These are phyloP conservation scores for Emydura subglobosa DNA, from an alignment of 2,113 vertebrate species.

Conservation along the genomic window DNA sequence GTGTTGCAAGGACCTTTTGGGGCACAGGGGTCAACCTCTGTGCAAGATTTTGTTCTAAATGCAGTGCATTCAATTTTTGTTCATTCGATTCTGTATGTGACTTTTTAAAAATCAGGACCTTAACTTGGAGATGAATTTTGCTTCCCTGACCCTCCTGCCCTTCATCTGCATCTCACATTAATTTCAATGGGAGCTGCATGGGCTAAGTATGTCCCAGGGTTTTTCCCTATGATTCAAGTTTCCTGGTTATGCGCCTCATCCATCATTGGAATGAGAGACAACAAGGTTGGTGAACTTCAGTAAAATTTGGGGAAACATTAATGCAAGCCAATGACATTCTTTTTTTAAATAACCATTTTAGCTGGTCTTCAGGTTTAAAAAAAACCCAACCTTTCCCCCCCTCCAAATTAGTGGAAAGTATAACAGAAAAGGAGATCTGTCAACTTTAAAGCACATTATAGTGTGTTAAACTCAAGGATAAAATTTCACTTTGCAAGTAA, in stretches of 20 bases:
- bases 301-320: neutral
- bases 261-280: neutral
- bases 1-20: no score
- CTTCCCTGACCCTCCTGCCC: no score
- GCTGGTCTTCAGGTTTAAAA: neutral
- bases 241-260: neutral
- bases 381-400: fast-evolving
- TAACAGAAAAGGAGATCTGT: neutral
- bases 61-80: neutral
- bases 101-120: neutral
- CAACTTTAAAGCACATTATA: neutral
- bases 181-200: neutral
- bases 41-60: neutral
- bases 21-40: neutral
- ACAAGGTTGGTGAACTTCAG: neutral
- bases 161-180: no score
- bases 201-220: neutral
- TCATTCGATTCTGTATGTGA: neutral
- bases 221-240: neutral
- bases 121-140: neutral
- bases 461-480: neutral
- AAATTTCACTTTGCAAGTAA: neutral
- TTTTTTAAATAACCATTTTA: neutral
- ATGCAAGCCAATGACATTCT: neutral
- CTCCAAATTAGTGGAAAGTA: neutral